phyloP scores from a whole-genome alignment of 2,113 vertebrate species.

The Proterorhinus semilunaris region DNA sequence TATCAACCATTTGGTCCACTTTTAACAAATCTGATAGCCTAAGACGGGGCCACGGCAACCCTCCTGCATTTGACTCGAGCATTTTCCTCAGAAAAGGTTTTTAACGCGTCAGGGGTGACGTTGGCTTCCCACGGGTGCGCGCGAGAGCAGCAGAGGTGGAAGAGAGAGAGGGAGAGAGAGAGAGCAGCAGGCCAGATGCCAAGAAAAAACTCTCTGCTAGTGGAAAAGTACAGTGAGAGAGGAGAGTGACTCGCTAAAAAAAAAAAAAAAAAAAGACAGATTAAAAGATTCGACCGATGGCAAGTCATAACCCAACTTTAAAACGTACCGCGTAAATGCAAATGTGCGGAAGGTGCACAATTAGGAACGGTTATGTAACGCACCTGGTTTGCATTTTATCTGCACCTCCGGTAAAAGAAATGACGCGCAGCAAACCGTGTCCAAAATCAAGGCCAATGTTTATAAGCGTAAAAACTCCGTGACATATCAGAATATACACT shows the following conservation, averaged over 20 bases:
- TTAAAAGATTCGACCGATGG: neutral
- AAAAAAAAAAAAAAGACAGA: too few species aligned
- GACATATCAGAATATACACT: neutral
- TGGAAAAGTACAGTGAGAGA: slow-evolving; percentile 72
- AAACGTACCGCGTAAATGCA: neutral
- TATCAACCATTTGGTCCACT: too few species aligned
- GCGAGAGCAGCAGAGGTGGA: slow-evolving; percentile 28
- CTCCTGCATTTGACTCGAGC: slow-evolving; percentile 26
- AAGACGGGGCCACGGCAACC: slow-evolving; percentile 32
- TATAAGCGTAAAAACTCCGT: neutral
- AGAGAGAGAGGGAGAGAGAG: slow-evolving; percentile 36
- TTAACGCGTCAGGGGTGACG: slow-evolving; percentile 43
- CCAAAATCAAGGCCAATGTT: neutral
- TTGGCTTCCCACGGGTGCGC: slow-evolving; percentile 23
- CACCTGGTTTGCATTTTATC: slow-evolving; percentile 43
- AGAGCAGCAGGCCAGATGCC: slow-evolving; percentile 54
- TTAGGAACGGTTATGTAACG: slow-evolving; percentile 52
- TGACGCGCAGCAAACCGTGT: slow-evolving; percentile 3
- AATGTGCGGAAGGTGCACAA: neutral
- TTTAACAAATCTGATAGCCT: slow-evolving; percentile 37
- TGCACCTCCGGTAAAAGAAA: slow-evolving; percentile 2
- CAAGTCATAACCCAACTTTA: neutral
- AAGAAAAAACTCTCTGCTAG: slow-evolving; percentile 54
- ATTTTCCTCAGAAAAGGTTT: neutral
- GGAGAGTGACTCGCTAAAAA: slow-evolving; percentile 3